Evolutionary conservation across 2,113 vertebrate genomes (phyloP).

Genomic region (Callospermophilus lateralis): DNA sequence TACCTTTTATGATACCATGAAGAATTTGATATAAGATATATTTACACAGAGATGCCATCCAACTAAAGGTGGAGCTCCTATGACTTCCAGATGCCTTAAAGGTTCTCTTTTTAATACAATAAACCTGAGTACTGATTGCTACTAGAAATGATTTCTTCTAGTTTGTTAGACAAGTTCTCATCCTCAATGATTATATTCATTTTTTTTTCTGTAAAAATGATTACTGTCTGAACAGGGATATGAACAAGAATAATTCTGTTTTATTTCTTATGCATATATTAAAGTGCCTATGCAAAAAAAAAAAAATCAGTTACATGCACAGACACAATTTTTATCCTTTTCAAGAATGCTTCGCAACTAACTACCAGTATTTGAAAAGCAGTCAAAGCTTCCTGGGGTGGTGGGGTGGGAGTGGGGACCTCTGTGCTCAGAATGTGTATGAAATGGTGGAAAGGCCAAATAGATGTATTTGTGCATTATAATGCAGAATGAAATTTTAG

Average conservation of each 20-base stretch:
- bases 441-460: conserved; percentile 7
- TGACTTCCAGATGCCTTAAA: neutral
- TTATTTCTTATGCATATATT: neutral
- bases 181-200: neutral
- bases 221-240: neutral
- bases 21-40: neutral
- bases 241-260: neutral
- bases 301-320: neutral
- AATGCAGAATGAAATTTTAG: neutral
- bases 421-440: neutral
- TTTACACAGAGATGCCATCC: neutral
- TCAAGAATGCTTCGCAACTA: neutral
- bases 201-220: neutral
- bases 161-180: neutral
- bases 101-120: neutral
- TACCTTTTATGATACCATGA: neutral
- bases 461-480: neutral
- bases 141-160: neutral
- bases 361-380: neutral
- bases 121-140: neutral
- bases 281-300: neutral
- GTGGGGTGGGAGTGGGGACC: neutral
- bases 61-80: neutral
- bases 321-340: neutral
- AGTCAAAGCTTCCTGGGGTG: conserved; percentile 19